phyloP scores from a whole-genome alignment of 2,888 invertebrate genomes.

The Aphodius sticticus region DNA sequence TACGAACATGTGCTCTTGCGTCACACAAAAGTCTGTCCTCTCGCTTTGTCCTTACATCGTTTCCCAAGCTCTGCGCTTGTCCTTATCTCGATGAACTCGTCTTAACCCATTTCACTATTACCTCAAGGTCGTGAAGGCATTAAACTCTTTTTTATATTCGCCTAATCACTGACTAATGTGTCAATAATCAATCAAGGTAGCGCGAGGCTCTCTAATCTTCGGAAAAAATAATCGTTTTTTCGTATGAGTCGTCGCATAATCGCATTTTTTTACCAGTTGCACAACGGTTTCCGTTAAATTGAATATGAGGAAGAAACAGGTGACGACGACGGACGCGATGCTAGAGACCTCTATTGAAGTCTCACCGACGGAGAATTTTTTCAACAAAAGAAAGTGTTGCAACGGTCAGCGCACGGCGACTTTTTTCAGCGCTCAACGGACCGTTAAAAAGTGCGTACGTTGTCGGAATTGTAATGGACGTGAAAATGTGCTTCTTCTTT shows the following conservation, averaged over 20 bases:
- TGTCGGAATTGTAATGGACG: neutral
- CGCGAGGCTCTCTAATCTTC: neutral
- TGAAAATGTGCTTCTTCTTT: neutral
- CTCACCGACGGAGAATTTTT: neutral
- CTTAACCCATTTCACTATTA: neutral
- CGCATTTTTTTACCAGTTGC: neutral
- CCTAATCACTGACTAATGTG: slow-evolving; percentile 4
- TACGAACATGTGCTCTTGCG: neutral
- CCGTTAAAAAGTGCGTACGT: slow-evolving; percentile 4
- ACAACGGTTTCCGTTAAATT: neutral
- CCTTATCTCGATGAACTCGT: neutral
- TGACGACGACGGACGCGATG: neutral
- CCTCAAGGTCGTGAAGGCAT: neutral
- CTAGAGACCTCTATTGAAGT: neutral
- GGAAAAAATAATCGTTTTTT: neutral
- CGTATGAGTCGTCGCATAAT: neutral
- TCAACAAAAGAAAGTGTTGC: neutral
- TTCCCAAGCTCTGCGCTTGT: neutral
- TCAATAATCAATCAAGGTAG: neutral
- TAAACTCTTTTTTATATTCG: neutral
- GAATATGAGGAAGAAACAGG: slow-evolving; percentile 4
- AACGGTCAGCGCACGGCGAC: neutral
- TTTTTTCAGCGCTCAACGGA: neutral
- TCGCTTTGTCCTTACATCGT: neutral
- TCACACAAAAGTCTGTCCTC: neutral